These are phyloP conservation scores for Dorcus parallelipipedus DNA, from an alignment of 2,888 invertebrate genomes.

Conservation along the genomic window DNA sequence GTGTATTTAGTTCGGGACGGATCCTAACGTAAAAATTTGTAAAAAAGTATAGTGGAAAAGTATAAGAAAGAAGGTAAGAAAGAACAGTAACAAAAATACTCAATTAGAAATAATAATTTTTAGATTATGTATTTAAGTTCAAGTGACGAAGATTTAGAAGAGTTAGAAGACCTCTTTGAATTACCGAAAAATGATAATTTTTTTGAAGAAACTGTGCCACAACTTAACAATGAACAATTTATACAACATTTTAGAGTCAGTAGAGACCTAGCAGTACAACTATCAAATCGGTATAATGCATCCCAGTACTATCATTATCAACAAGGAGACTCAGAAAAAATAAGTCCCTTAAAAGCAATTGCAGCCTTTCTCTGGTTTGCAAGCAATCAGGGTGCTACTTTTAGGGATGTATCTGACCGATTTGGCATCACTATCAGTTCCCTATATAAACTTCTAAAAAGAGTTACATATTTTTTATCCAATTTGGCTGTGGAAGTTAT, in stretches of 20 bases:
- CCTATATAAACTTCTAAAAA: constrained; percentile 14
- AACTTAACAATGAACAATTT: constrained; percentile 20
- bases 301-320: constrained; percentile 17
- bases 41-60: too few species aligned
- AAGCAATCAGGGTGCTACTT: constrained; percentile 18
- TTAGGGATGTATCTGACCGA: constrained; percentile 23
- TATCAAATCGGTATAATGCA: constrained; percentile 5
- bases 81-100: too few species aligned
- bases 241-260: constrained; percentile 16
- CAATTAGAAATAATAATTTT: too few species aligned
- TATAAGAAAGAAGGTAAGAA: too few species aligned
- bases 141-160: constrained; percentile 11
- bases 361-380: constrained; percentile 24
- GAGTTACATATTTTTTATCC: not conserved
- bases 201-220: constrained; percentile 21
- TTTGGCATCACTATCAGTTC: constrained; percentile 23
- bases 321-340: constrained; percentile 20
- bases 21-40: too few species aligned
- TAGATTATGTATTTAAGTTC: constrained; percentile 1
- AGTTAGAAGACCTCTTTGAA: constrained; percentile 10
- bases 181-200: constrained; percentile 10
- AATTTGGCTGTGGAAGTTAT: not conserved
- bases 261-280: too few species aligned
- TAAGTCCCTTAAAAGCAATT: constrained; percentile 15
- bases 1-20: too few species aligned